Evolutionary conservation across 1,140 invertebrate species (phyloP).

Genomic region (Telenomus remus): DNA sequence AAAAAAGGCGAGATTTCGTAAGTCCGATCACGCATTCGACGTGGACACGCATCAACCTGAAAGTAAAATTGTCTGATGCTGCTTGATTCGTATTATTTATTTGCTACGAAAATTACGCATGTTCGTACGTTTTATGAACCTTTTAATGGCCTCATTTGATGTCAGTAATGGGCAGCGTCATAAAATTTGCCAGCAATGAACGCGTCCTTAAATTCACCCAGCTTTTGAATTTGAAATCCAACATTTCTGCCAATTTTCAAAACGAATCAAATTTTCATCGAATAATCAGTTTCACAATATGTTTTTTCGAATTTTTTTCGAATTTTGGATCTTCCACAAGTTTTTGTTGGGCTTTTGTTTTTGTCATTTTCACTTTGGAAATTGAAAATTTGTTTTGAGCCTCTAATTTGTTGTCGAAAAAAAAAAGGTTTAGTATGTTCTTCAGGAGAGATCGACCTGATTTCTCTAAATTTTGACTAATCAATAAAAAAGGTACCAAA

Average conservation of each 20-base stretch:
- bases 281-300: too few relatives aligned
- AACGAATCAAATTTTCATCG: too few relatives aligned
- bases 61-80: conserved; percentile 46
- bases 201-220: too few relatives aligned
- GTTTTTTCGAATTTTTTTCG: too few relatives aligned
- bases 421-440: conserved; percentile 19
- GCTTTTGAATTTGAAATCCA: too few relatives aligned
- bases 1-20: conserved; percentile 31
- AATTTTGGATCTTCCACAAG: too few relatives aligned
- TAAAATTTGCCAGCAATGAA: too few relatives aligned
- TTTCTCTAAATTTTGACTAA: conserved; percentile 34
- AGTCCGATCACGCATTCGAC: conserved; percentile 51
- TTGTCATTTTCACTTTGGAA: background rate
- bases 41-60: conserved; percentile 53
- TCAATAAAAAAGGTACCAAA: conserved; percentile 28
- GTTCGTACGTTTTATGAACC: background rate
- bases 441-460: conserved; percentile 33
- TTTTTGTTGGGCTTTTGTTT: background rate
- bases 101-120: background rate
- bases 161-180: too few relatives aligned
- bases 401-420: conserved; percentile 28
- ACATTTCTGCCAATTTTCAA: too few relatives aligned
- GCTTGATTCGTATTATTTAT: conserved; percentile 38
- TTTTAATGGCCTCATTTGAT: too few relatives aligned
- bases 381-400: background rate